Conservation (phyloP, 2,113 vertebrate species). For the Scophthalmus maximus region DNA sequence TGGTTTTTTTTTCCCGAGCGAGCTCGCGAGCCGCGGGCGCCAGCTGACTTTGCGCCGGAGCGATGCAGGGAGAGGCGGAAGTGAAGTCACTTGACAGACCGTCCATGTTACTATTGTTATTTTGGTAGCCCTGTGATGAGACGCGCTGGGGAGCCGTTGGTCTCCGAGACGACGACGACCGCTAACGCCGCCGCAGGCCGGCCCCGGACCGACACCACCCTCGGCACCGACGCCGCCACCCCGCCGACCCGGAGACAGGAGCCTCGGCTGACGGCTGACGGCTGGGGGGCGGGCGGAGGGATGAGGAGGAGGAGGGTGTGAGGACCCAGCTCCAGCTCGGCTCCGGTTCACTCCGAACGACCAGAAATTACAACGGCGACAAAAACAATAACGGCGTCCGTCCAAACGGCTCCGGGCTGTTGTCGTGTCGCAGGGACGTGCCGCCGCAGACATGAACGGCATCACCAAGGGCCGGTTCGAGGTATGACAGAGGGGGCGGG, state of each 20-base stretch:
- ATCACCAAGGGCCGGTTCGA: constrained; percentile 87
- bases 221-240: background rate
- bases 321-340: constrained; percentile 70
- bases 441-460: constrained; percentile 86
- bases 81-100: constrained; percentile 85
- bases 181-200: constrained; percentile 57
- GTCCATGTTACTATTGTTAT: constrained; percentile 90
- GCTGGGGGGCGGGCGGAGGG: constrained; percentile 32
- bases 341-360: constrained; percentile 56
- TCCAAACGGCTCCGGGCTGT: constrained; percentile 53
- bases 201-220: constrained; percentile 61
- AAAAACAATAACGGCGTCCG: constrained; percentile 72
- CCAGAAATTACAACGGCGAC: constrained; percentile 70
- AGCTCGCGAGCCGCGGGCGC: constrained; percentile 10
- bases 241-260: constrained; percentile 69
- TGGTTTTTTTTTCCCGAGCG: background rate
- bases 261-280: constrained; percentile 63
- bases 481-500: constrained; percentile 77
- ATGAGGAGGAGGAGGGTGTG: constrained; percentile 49
- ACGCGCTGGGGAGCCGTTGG: constrained; percentile 72
- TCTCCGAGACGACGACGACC: constrained; percentile 69
- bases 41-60: constrained; percentile 64
- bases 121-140: constrained; percentile 84
- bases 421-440: constrained; percentile 71
- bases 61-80: constrained; percentile 84